phyloP scores from a whole-genome alignment of 2,888 invertebrate species.

The Metalampra italica region DNA sequence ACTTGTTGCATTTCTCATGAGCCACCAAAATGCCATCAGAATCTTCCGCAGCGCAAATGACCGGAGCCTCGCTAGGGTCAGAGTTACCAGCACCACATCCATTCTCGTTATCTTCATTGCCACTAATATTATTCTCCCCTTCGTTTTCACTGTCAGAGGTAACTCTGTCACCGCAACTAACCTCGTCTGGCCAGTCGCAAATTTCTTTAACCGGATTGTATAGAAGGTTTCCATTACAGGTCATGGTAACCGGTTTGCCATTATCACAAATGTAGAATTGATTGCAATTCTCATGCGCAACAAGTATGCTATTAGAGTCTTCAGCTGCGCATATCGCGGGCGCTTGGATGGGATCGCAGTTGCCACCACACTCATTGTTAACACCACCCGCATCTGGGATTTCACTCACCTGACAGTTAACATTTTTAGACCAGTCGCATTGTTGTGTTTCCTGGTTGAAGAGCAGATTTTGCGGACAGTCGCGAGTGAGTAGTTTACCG shows the following conservation, averaged over 20 bases:
- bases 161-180: constrained; percentile 29
- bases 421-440: constrained; percentile 41
- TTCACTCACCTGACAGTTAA: constrained; percentile 32
- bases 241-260: constrained; percentile 26
- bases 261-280: constrained; percentile 35
- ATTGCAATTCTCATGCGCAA: constrained; percentile 41
- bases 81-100: constrained; percentile 9
- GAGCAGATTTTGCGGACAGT: constrained; percentile 14
- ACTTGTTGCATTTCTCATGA: constrained; percentile 33
- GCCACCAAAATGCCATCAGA: constrained; percentile 19
- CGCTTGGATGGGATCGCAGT: constrained; percentile 33
- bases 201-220: constrained; percentile 29
- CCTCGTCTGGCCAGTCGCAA: constrained; percentile 40
- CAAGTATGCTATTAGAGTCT: constrained; percentile 28
- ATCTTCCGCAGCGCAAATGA: constrained; percentile 13
- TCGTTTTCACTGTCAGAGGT: constrained; percentile 11
- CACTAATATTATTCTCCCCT: background rate
- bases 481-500: constrained; percentile 23
- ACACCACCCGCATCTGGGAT: constrained; percentile 12
- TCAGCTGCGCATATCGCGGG: constrained; percentile 30
- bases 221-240: constrained; percentile 24
- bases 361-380: constrained; percentile 16
- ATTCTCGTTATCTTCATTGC: constrained; percentile 1
- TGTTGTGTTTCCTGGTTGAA: constrained; percentile 28
- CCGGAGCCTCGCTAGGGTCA: constrained; percentile 12